A percentile compares a stretch with the other conserved stretches of the same genome.
phyloP scores from a whole-genome alignment of 2,888 invertebrate genomes.

The Stramonita haemastoma region DNA sequence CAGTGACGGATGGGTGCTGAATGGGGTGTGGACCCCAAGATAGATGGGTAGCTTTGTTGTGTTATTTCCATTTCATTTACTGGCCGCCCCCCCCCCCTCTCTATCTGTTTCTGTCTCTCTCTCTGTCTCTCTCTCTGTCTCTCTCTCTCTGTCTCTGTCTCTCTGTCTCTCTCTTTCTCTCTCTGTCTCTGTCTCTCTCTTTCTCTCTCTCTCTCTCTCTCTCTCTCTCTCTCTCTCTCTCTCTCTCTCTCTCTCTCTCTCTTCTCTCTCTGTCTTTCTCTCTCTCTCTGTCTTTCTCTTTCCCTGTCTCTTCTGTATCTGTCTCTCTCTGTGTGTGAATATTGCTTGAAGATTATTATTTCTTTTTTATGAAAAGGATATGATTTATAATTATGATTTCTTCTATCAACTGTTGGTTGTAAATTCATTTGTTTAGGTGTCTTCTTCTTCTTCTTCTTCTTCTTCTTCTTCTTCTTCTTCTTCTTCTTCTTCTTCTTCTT shows the following conservation, averaged over 20 bases:
- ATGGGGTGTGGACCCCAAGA: too few species aligned
- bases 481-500: not conserved
- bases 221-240: not conserved
- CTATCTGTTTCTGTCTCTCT: too few species aligned
- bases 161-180: constrained; percentile 17
- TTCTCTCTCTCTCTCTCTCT: not conserved
- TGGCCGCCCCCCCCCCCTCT: too few species aligned
- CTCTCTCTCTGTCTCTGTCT: not conserved
- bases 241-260: not conserved
- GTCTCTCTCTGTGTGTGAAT: not conserved
- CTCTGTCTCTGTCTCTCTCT: not conserved
- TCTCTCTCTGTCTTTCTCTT: not conserved
- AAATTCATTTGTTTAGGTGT: not conserved
- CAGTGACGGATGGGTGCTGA: too few species aligned
- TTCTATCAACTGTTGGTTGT: not conserved
- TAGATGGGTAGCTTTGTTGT: too few species aligned
- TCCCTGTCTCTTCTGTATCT: not conserved
- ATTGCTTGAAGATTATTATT: too few species aligned
- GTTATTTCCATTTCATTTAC: too few species aligned
- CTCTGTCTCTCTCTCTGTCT: too few species aligned
- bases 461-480: too few species aligned
- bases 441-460: not conserved
- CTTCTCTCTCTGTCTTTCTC: not conserved
- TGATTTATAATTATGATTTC: not conserved
- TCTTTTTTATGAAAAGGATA: too few species aligned